These are phyloP conservation scores for Scaptodrosophila latifasciaeformis DNA, from an alignment of 2,888 invertebrate genomes.

Conservation along the genomic window DNA sequence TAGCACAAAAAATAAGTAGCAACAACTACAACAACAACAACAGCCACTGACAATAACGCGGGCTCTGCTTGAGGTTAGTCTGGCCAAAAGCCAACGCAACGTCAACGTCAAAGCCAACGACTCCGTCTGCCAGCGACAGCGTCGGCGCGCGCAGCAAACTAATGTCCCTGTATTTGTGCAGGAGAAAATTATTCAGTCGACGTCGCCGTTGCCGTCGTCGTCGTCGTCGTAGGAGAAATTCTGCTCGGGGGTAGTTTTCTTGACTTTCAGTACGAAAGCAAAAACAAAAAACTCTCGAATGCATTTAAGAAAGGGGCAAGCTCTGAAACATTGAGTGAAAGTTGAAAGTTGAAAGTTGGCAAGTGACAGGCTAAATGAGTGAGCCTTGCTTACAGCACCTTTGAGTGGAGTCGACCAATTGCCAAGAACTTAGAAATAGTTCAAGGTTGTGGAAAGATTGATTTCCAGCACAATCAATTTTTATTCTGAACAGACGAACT, in stretches of 20 bases:
- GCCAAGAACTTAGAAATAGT: no score
- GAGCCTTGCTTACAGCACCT: no score
- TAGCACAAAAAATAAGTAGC: conserved; percentile 46
- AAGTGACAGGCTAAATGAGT: no score
- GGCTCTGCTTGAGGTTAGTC: conserved; percentile 39
- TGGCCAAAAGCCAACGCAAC: conserved; percentile 58
- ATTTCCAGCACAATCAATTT: no score
- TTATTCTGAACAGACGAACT: no score
- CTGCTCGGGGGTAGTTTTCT: conserved; percentile 8
- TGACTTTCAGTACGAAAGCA: not conserved
- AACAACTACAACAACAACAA: conserved; percentile 16
- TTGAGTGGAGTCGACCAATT: no score
- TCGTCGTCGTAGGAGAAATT: conserved; percentile 3
- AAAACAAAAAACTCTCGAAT: no score
- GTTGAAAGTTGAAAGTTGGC: no score
- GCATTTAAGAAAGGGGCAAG: no score
- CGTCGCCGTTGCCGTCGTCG: no score
- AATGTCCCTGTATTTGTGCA: conserved; percentile 1
- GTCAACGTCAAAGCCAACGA: conserved; percentile 28
- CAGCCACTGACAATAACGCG: conserved; percentile 44
- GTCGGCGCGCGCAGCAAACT: conserved; percentile 24
- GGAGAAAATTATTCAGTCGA: not conserved
- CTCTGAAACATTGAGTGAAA: no score
- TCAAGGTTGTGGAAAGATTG: no score
- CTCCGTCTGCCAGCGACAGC: conserved; percentile 36